Evolutionary conservation across 2,797 vertebrate genomes (phyloP).

Genomic region (Sylvilagus floridanus): DNA sequence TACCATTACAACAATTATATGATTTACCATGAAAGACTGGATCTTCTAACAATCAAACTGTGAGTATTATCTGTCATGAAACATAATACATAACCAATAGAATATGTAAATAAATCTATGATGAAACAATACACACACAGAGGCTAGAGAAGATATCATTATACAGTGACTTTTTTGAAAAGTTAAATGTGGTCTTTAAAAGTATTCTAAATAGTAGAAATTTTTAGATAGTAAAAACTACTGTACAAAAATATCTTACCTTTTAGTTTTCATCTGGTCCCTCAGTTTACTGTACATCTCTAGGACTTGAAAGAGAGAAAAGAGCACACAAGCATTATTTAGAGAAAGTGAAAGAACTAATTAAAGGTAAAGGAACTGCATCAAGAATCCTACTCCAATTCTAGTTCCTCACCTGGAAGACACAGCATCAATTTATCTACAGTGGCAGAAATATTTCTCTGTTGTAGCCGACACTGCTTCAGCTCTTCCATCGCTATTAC

Average conservation of each 20-base stretch:
- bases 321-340: slow-evolving; percentile 70
- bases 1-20: slow-evolving; percentile 19
- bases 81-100: neutral
- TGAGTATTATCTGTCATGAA: slow-evolving; percentile 18
- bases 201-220: slow-evolving; percentile 58
- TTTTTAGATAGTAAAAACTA: slow-evolving; percentile 33
- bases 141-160: neutral
- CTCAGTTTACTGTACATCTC: slow-evolving; percentile 98
- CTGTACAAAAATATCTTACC: slow-evolving; percentile 87
- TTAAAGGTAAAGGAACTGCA: neutral
- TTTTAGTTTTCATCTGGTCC: slow-evolving; percentile 97
- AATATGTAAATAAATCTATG: neutral
- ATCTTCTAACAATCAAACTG: slow-evolving; percentile 40
- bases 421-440: slow-evolving; percentile 96
- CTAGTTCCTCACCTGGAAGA: slow-evolving; percentile 92
- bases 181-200: slow-evolving; percentile 22
- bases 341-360: slow-evolving; percentile 32
- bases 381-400: neutral
- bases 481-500: slow-evolving; percentile 94
- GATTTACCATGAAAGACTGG: neutral
- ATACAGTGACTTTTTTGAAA: slow-evolving; percentile 28
- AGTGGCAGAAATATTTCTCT: slow-evolving; percentile 97
- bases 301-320: slow-evolving; percentile 90
- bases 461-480: slow-evolving; percentile 94
- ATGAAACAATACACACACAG: slow-evolving; percentile 34